Evolutionary conservation across 1,140 invertebrate genomes (phyloP), one percentile per base, ranked within the genome.

Genomic region (Drosophila arizonae): DNA sequence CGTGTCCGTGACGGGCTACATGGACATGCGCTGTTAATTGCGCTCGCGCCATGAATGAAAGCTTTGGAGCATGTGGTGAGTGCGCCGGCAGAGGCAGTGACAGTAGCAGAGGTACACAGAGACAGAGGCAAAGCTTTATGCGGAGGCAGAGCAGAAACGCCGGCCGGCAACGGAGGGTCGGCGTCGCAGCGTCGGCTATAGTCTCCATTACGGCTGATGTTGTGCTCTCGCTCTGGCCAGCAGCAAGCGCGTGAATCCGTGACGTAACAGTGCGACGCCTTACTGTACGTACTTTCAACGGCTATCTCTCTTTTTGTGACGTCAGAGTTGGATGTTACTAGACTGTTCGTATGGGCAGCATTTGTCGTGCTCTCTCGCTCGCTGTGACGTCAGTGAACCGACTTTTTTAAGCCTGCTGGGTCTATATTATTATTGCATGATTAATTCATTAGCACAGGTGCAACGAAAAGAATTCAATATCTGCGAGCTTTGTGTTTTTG

Each of bases 1-100:
- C 63, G 72, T 69, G 74, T 65, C 66, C 46, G 41, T 72, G 69
- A 67, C 57, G 50, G 51, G 13, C 43, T 10, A 10, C 50, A 61
- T 62, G 72, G 72, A 78, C 81, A 86, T 86, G 81, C 81, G 77
- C 77, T 69, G 17, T 69, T 39, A 33, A 52, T 54, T 66, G 52
- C 76, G 56, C 69, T 54, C 33, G 51, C 64, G 26, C 46, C 73
- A 84, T 85, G 81, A 85, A 85, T 85, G 81, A 85, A 85, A 80
- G 75, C 26, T 26, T 33, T 28, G 6, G 41, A 50, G 62, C 54
- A 64, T 17, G n/a, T 55, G 10, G 26, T 50, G 45, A 43, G n/a
- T 30, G 54, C 50, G 43, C 33, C 58, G 54, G 17, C 33, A 30
- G 52, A 36, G 17, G 28, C 50, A 45, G 26, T 0, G 17, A 43